These are phyloP conservation scores for Menidia menidia DNA, from an alignment of 2,797 vertebrate genomes.

Conservation along the genomic window DNA sequence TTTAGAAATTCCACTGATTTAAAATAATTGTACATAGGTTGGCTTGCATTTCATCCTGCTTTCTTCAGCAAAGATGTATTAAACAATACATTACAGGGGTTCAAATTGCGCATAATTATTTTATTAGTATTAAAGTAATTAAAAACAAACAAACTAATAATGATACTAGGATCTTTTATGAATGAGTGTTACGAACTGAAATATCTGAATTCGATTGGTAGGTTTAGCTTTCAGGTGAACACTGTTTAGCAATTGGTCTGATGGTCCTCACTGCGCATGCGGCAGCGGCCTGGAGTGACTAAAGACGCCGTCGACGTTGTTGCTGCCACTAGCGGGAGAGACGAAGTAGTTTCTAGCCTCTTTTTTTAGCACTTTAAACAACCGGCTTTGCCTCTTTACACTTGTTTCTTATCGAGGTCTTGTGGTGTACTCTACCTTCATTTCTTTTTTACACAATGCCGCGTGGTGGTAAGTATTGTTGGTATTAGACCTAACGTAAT, in stretches of 20 bases:
- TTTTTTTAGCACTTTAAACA: conserved; percentile 35
- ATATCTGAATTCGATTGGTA: conserved; percentile 23
- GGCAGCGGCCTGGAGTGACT: background rate
- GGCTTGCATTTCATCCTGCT: background rate
- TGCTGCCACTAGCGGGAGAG: conserved; percentile 52
- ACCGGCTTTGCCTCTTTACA: background rate
- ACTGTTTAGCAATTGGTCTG: conserved; percentile 33
- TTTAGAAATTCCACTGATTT: background rate
- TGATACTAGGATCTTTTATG: background rate
- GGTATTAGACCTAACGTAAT: background rate
- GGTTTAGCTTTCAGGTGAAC: conserved; percentile 21
- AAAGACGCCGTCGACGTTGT: background rate
- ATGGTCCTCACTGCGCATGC: conserved; percentile 26
- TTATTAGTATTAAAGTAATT: background rate
- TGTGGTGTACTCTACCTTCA: background rate
- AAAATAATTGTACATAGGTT: background rate
- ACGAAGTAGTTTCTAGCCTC: conserved; percentile 45
- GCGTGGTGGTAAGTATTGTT: conserved; percentile 80
- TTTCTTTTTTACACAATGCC: conserved; percentile 73
- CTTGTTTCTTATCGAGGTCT: background rate
- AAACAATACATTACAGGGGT: background rate
- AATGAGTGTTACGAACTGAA: background rate
- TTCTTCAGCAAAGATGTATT: no score
- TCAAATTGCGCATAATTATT: background rate
- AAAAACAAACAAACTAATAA: background rate